Evolutionary conservation across 2,888 invertebrate species (phyloP).

Genomic region (Rhingia campestris): DNA sequence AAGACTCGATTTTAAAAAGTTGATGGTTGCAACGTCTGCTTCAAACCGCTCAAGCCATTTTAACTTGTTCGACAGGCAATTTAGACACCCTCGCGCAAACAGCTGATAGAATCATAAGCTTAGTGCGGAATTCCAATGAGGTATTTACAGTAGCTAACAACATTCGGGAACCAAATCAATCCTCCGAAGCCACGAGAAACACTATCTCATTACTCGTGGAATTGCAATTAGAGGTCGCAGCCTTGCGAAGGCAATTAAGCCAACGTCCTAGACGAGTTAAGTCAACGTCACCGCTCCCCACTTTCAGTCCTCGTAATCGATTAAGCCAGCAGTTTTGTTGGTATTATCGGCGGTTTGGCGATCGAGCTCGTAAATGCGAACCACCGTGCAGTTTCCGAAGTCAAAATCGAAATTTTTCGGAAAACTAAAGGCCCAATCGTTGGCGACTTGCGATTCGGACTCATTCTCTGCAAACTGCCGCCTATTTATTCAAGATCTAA

Average conservation of each 20-base stretch:
- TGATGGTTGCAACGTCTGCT: constrained; percentile 9
- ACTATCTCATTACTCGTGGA: neutral
- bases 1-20: constrained; percentile 5
- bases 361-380: neutral
- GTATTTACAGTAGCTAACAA: too few relatives aligned
- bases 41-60: neutral
- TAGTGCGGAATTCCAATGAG: too few relatives aligned
- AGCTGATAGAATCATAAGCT: neutral
- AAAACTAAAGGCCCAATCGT: constrained; percentile 24
- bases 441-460: constrained; percentile 22
- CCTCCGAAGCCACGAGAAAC: neutral
- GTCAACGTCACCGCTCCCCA: neutral
- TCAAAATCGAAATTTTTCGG: neutral
- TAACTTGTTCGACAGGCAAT: neutral
- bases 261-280: neutral
- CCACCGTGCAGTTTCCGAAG: neutral
- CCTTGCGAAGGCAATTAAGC: neutral
- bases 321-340: neutral
- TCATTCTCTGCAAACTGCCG: neutral
- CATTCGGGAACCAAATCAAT: too few relatives aligned
- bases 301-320: neutral
- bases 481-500: neutral
- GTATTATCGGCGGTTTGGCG: neutral
- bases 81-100: neutral
- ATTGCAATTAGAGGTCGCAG: neutral